Base-by-base conservation (phyloP, 1,140 invertebrate genomes). In the Phortica variegata region DNA sequence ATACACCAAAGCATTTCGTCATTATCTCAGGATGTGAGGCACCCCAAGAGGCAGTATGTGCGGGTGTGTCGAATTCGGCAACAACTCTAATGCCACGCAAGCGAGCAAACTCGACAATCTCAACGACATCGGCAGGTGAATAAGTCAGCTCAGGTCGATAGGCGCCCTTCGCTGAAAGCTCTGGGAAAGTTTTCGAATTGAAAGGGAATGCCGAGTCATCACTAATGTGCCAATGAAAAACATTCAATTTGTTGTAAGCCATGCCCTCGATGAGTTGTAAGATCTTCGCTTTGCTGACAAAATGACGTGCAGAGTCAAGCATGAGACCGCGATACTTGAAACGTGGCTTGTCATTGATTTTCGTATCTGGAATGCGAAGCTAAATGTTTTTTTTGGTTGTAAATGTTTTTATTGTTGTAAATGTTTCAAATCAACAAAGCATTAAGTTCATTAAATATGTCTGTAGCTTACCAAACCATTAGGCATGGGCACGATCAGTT, bases 201-300 rank as follows among this genome's bases (percentile, higher is more conserved):
- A 90, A 96, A 0, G 94, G 92, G 75, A 96, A 97, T 1, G 52
- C 47, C 54, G 91, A 87, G 70, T 95, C 91, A 73, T 97, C 94
- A 0, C 90, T 86, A 17, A 97, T 89, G 73, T 97, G 93, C 93
- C 93, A 97, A 72, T 96, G 93, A 48, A 97, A 87, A 0, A 95
- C 91, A 75, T 96, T 96, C 45, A 93, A 77, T 77, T 96, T 97
- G 73, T 92, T 93, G 54, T 87, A 87, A 2, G 87, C 82, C 90
- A 95, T 92, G 0, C 88, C 85, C 49, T 90, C 88, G 29, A 95
- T 60, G 2, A 83, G 88, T 18, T 81, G 68, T 12, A 83, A 60
- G 18, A 95, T 83, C 23, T 82, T 82, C 2, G 63, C 42, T 2
- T 90, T 51, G 0, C 87, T 81, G 6, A 92, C 73, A 74, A 82